These are phyloP conservation scores for Casuarius casuarius DNA, from an alignment of 2,113 vertebrate species.

Conservation along the genomic window DNA sequence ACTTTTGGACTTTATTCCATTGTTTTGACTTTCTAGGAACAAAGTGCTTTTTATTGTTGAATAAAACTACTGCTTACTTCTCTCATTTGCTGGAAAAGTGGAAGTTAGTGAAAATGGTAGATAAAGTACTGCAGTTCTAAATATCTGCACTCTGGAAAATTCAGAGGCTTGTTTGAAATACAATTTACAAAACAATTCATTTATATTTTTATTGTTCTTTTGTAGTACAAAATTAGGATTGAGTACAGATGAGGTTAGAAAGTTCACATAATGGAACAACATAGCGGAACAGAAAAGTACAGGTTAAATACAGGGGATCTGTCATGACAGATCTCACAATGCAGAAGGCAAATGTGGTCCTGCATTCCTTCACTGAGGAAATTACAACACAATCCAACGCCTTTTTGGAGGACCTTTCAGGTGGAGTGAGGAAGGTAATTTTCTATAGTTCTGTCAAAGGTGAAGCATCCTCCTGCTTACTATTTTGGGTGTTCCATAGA, in stretches of 20 bases:
- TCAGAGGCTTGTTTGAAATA: neutral
- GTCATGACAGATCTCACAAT: neutral
- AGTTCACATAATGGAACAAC: neutral
- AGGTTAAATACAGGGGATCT: neutral
- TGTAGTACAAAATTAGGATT: neutral
- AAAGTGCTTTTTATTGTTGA: neutral
- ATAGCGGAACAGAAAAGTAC: neutral
- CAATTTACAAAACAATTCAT: neutral
- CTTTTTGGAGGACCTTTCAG: neutral
- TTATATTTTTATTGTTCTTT: neutral
- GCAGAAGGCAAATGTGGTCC: neutral
- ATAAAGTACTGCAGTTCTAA: neutral
- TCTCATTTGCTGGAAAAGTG: neutral
- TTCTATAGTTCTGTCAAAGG: neutral
- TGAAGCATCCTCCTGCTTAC: neutral
- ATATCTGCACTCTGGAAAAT: neutral
- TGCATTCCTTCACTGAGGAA: neutral
- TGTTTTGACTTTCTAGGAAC: neutral
- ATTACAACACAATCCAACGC: accelerated
- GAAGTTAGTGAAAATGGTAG: neutral
- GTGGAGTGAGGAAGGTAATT: neutral
- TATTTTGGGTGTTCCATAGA: neutral
- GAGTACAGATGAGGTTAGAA: neutral
- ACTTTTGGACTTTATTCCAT: neutral
- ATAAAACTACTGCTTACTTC: neutral